Percentiles rank a stretch among this genome's conserved stretches.
These are phyloP conservation scores for Drosophila lacertosa DNA, from an alignment of 1,140 invertebrate genomes.

Conservation along the genomic window DNA sequence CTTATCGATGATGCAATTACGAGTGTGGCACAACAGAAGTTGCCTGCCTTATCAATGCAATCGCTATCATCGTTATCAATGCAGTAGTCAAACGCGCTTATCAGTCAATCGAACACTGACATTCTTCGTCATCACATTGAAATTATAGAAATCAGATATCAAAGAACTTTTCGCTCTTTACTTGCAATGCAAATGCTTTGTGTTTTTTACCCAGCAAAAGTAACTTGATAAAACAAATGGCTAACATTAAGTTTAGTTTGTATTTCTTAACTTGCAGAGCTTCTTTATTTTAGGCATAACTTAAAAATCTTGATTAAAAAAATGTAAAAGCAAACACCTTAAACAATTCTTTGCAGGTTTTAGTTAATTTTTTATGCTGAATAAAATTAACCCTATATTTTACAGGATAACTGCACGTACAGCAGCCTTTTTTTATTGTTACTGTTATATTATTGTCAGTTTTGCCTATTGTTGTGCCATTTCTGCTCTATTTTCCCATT, in stretches of 20 bases:
- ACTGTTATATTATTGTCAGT: not conserved
- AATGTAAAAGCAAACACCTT: no score
- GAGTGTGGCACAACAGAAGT: not conserved
- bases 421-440: not conserved
- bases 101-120: not conserved
- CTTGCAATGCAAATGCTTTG: no score
- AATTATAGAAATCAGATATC: slow-evolving; percentile 5
- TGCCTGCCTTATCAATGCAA: slow-evolving; percentile 40
- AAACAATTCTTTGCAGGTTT: no score
- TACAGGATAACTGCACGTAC: not conserved
- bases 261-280: no score
- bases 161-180: not conserved
- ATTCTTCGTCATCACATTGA: slow-evolving; percentile 1
- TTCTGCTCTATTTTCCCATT: slow-evolving; percentile 21
- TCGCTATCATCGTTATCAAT: slow-evolving; percentile 16
- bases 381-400: no score
- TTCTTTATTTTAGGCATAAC: no score
- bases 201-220: no score
- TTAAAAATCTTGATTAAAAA: no score
- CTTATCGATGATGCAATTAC: slow-evolving; percentile 64
- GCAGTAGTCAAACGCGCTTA: slow-evolving; percentile 22
- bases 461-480: slow-evolving; percentile 7
- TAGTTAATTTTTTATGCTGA: no score
- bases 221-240: no score
- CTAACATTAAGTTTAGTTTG: not conserved